phyloP scores from a whole-genome alignment of 2,888 invertebrate species.

The Xestoiulus laeticollis region DNA sequence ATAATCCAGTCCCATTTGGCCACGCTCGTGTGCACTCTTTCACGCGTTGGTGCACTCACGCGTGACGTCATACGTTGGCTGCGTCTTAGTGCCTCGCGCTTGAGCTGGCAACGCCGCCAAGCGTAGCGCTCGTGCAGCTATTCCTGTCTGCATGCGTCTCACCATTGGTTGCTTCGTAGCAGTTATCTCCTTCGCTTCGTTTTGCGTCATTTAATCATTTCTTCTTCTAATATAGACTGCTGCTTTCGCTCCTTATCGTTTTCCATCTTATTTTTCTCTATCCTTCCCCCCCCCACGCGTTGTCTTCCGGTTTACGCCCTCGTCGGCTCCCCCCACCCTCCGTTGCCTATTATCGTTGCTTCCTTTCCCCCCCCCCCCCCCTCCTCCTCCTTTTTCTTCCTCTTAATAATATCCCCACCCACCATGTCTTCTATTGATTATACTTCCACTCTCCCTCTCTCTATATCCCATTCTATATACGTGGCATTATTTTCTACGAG shows the following conservation, averaged over 20 bases:
- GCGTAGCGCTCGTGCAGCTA: background rate
- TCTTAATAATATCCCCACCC: constrained; percentile 17
- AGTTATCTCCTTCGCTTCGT: background rate
- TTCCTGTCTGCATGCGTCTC: background rate
- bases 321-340: background rate
- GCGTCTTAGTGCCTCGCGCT: background rate
- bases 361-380: background rate
- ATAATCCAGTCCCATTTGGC: background rate
- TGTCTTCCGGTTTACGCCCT: background rate
- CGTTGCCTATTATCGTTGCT: background rate
- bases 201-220: constrained; percentile 37
- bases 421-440: constrained; percentile 28
- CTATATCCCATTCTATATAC: background rate
- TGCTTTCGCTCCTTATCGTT: constrained; percentile 28
- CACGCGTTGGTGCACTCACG: background rate
- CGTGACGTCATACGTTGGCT: constrained; percentile 16
- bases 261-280: constrained; percentile 21
- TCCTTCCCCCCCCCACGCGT: background rate
- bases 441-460: background rate
- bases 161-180: background rate
- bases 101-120: background rate
- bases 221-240: constrained; percentile 37
- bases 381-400: background rate
- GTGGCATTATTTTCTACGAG: background rate
- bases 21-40: constrained; percentile 27